phyloP scores from a whole-genome alignment of 2,888 invertebrate genomes.

The Coelinius sp. region DNA sequence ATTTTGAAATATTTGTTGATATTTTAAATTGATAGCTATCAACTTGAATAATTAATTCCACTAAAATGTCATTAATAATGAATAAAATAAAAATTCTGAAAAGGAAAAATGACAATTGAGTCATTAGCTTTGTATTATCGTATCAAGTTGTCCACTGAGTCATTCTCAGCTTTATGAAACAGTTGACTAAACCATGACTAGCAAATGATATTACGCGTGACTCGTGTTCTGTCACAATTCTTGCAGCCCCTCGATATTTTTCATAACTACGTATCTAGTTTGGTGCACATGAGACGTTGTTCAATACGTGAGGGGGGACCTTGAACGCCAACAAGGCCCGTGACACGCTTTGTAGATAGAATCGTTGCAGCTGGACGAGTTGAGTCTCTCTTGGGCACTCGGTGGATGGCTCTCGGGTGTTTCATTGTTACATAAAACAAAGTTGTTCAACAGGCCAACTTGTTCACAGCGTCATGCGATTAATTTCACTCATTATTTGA shows the following conservation, averaged over 20 bases:
- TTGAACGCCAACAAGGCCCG: constrained; percentile 5
- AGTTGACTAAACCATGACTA: constrained; percentile 9
- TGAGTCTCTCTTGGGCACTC: not conserved
- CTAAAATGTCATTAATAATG: not conserved
- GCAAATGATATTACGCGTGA: constrained; percentile 14
- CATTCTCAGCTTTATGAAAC: constrained; percentile 9
- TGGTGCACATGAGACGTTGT: constrained; percentile 3
- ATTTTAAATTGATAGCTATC: too few relatives aligned
- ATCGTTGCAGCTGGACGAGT: constrained; percentile 4
- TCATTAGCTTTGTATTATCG: constrained; percentile 16
- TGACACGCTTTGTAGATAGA: constrained; percentile 16
- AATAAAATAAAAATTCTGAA: not conserved
- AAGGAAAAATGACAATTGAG: constrained; percentile 9
- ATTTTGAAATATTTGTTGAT: too few relatives aligned
- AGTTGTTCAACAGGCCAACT: constrained; percentile 11
- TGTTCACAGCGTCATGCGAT: constrained; percentile 11
- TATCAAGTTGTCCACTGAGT: constrained; percentile 10
- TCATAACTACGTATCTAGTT: constrained; percentile 3
- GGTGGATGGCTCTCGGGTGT: not conserved
- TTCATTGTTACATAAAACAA: constrained; percentile 27
- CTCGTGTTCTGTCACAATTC: not conserved
- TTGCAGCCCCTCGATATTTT: not conserved
- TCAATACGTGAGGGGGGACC: not conserved
- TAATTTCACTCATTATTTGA: constrained; percentile 7
- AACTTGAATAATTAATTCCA: too few relatives aligned